Percentiles rank a stretch among this genome's conserved stretches.
phyloP scores from a whole-genome alignment of 1,140 invertebrate species.

The Drosophila pseudoananassae region DNA sequence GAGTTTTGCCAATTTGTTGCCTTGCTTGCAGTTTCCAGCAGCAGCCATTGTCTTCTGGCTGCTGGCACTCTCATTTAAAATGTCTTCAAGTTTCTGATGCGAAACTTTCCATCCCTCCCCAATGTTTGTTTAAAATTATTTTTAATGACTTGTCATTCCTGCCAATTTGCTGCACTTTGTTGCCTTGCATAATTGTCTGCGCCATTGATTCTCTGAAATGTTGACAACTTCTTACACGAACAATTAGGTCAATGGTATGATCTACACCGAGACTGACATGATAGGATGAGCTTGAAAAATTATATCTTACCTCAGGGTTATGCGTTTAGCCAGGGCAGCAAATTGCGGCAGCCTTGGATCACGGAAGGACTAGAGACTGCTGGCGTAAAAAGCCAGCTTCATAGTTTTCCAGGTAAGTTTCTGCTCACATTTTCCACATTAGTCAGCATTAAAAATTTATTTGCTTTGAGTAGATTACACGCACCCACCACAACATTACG shows the following conservation, averaged over 20 bases:
- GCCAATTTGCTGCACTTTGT: conserved; percentile 51
- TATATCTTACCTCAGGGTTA: conserved; percentile 13
- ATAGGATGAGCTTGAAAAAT: conserved; percentile 14
- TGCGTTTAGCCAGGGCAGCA: conserved; percentile 42
- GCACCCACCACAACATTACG: conserved; percentile 43
- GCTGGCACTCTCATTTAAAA: conserved; percentile 39
- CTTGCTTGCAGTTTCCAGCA: conserved; percentile 32
- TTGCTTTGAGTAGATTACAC: conserved; percentile 79
- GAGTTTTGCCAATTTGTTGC: conserved; percentile 56
- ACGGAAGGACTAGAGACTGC: conserved; percentile 10
- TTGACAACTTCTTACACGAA: conserved; percentile 17
- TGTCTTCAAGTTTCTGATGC: conserved; percentile 39
- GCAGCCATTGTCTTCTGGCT: conserved; percentile 10
- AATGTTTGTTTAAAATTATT: conserved; percentile 67
- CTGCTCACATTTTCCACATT: conserved; percentile 77
- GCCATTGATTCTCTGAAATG: conserved; percentile 29
- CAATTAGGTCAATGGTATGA: conserved; percentile 22
- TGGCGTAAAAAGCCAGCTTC: conserved; percentile 34
- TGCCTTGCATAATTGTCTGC: conserved; percentile 23
- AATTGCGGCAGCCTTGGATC: conserved; percentile 34
- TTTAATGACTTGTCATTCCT: conserved; percentile 62
- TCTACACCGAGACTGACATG: conserved; percentile 1
- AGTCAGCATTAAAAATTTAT: conserved; percentile 81
- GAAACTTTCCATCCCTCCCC: conserved; percentile 30
- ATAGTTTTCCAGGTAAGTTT: conserved; percentile 66